A percentile compares a stretch with the other conserved stretches of the same genome.
These are phyloP conservation scores for Cynopterus brachyotis DNA, from an alignment of 2,113 vertebrate genomes.

Conservation along the genomic window DNA sequence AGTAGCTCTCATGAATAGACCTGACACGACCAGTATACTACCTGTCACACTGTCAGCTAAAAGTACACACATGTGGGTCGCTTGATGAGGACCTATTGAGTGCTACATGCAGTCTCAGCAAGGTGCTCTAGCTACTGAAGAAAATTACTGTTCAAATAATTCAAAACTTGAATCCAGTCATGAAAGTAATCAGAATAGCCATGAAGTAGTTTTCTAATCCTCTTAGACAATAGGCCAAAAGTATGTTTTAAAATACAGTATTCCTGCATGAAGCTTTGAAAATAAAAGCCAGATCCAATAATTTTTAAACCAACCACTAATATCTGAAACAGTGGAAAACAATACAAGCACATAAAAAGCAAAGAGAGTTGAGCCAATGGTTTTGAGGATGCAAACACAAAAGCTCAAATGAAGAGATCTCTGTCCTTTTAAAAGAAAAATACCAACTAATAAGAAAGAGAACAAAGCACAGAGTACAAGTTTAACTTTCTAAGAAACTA, in stretches of 20 bases:
- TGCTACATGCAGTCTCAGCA: neutral
- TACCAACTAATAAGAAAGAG: neutral
- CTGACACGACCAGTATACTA: neutral
- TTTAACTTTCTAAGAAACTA: neutral
- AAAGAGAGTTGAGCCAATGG: neutral
- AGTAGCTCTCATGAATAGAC: neutral
- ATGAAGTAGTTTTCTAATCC: neutral
- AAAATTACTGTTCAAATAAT: neutral
- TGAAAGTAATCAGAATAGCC: neutral
- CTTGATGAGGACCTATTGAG: rapidly evolving
- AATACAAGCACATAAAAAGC: neutral
- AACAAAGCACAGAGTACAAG: neutral
- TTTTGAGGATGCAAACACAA: slow-evolving; percentile 18
- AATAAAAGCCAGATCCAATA: slow-evolving; percentile 5
- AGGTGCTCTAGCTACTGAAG: neutral
- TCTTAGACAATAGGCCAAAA: neutral
- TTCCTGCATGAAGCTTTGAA: neutral
- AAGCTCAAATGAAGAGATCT: neutral
- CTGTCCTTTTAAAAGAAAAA: slow-evolving; percentile 16
- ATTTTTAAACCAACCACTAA: neutral
- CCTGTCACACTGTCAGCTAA: neutral
- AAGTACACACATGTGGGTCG: rapidly evolving
- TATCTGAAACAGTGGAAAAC: neutral
- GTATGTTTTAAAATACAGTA: neutral
- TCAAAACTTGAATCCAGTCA: neutral